Conservation (phyloP, 2,113 vertebrate species). For the Poeciliopsis retropinna region DNA sequence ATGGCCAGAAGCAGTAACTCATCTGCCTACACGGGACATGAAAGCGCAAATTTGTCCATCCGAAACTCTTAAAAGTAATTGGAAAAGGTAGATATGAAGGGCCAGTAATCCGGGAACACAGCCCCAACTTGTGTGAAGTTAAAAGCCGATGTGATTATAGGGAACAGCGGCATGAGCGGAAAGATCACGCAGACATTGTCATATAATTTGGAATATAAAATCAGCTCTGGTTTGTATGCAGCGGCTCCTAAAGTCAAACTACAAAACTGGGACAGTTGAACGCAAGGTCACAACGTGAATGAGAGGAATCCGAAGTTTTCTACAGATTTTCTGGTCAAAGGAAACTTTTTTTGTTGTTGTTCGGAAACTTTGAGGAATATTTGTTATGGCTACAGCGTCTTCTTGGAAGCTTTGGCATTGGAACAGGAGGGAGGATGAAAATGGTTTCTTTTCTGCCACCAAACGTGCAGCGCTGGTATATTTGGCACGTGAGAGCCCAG, state of each 20-base stretch:
- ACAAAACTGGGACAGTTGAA: conserved; percentile 36
- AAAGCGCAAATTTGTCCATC: conserved; percentile 83
- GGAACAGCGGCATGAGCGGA: conserved; percentile 7
- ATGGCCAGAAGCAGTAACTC: conserved; percentile 78
- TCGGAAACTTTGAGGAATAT: background rate
- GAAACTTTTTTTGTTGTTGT: no score
- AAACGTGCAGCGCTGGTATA: background rate
- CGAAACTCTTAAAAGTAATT: conserved; percentile 92
- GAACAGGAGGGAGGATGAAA: background rate
- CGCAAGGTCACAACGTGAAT: conserved; percentile 48
- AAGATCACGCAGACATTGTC: conserved; percentile 25
- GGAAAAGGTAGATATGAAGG: conserved; percentile 83
- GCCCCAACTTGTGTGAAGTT: conserved; percentile 67
- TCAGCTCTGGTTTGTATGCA: conserved; percentile 13
- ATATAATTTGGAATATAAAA: conserved; percentile 29
- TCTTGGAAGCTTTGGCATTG: conserved; percentile 6
- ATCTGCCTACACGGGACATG: conserved; percentile 80
- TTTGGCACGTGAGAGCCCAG: conserved; percentile 18
- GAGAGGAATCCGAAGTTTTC: conserved; percentile 19
- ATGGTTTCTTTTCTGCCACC: conserved; percentile 1
- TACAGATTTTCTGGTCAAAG: background rate
- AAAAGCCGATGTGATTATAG: conserved; percentile 62
- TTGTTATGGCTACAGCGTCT: conserved; percentile 4
- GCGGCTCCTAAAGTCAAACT: conserved; percentile 33
- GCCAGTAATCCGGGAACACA: conserved; percentile 74